A percentile compares a stretch with the other conserved stretches of the same genome.
These are phyloP conservation scores for Gallinago nigripennis DNA, from an alignment of 2,797 vertebrate species.

Conservation along the genomic window DNA sequence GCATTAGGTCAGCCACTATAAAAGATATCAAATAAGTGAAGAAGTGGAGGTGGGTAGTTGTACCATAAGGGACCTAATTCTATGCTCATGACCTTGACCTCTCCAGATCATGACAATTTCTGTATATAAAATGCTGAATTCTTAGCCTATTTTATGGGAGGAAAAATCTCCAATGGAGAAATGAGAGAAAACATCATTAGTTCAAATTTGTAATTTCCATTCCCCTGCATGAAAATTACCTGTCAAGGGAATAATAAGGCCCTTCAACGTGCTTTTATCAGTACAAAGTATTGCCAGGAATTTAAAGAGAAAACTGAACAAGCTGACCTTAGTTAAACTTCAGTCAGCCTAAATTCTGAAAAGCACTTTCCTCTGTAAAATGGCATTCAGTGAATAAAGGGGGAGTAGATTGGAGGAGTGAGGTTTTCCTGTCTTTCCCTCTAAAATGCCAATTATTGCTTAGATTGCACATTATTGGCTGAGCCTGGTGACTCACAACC, in stretches of 20 bases:
- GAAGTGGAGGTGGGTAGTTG: background rate
- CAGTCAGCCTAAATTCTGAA: background rate
- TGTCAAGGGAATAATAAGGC: conserved; percentile 32
- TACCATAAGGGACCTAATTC: background rate
- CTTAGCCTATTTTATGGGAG: background rate
- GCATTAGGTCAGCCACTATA: background rate
- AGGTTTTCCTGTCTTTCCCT: background rate
- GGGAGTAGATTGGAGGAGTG: background rate
- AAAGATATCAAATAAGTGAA: background rate
- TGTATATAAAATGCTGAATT: background rate
- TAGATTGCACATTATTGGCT: background rate
- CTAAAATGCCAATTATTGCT: background rate
- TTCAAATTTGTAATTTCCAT: conserved; percentile 27
- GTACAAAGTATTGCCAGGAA: background rate
- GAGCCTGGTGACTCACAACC: background rate
- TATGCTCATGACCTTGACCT: background rate
- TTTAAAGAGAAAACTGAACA: conserved; percentile 8
- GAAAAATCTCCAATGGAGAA: background rate
- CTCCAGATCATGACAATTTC: background rate
- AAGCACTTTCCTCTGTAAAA: background rate
- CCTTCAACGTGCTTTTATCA: background rate
- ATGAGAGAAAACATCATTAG: background rate
- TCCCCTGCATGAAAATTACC: conserved; percentile 17
- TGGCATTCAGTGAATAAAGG: background rate
- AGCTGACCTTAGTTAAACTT: conserved; percentile 25